Evolutionary conservation across 2,113 vertebrate genomes (phyloP), one percentile per base, ranked within the genome.

Genomic region (Machaerirhynchus nigripectus): DNA sequence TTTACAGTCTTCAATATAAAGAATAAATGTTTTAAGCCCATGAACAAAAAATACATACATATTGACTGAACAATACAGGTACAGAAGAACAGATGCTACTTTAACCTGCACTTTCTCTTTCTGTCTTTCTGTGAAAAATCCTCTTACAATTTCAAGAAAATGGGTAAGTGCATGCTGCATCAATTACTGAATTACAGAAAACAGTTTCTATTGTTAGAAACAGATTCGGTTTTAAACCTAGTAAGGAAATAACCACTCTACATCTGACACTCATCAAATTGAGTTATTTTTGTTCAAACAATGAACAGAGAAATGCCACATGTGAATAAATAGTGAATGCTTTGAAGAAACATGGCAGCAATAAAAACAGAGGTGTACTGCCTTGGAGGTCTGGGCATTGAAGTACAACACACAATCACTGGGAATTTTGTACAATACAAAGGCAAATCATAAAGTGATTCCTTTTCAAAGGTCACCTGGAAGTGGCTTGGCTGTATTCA

Each of bases 181-280:
- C 63, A 64, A 90, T 90, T 92, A 86, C 23, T 75, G 53, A 84
- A 76, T 79, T 85, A 85, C 1, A 74, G 57, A 68, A 87, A 95
- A 76, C 28, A 61, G 21, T 40, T 68, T 76, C 76, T 93, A 82
- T 82, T 94, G 89, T 92, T 92, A 95, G 65, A 93, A 95, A 89
- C 44, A 95, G 96, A 89, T 84, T 90, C 86, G 56, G 49, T 84
- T 91, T 96, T 84, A 90, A 95, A 94, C 39, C 84, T 83, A 59
- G 55, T 50, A 82, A 74, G 70, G 78, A 95, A 96, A 89, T 92
- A 93, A 89, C 46, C 57, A 47, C 52, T 80, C 79, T 79, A 59
- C 94, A 96, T 97, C 87, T 97, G 95, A 92, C 73, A 89, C 30
- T 90, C 90, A 96, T 96, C 79, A 96, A 73, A 90, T 9, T 13